phyloP scores from a whole-genome alignment of 2,113 vertebrate genomes.

The Neodon shergylaensis region DNA sequence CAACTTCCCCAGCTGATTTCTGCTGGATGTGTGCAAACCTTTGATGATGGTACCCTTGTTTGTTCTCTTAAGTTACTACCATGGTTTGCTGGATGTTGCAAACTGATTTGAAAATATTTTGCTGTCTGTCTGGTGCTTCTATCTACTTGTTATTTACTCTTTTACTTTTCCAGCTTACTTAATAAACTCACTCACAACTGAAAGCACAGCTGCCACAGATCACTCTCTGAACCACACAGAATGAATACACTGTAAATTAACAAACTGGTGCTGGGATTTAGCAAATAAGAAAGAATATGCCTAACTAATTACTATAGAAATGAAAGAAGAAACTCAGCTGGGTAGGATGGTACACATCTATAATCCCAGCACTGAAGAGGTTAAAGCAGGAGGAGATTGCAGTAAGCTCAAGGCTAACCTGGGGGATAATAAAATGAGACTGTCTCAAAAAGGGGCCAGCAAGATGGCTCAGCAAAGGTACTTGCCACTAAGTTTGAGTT shows the following conservation, averaged over 20 bases:
- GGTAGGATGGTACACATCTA: background rate
- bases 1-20: background rate
- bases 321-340: background rate
- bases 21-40: background rate
- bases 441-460: background rate
- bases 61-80: background rate
- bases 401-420: background rate
- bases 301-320: background rate
- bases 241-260: slow-evolving; percentile 17
- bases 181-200: background rate
- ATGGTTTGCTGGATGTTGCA: background rate
- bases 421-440: background rate
- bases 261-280: background rate
- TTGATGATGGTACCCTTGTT: background rate
- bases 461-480: background rate
- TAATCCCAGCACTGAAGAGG: background rate
- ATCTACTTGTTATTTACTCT: background rate
- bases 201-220: background rate
- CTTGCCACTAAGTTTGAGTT: background rate
- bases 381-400: background rate
- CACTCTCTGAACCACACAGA: background rate
- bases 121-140: background rate
- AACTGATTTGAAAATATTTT: background rate
- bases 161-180: background rate
- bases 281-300: background rate